These are phyloP conservation scores for Sebastes schlegelii DNA, from an alignment of 2,113 vertebrate species.

Conservation along the genomic window DNA sequence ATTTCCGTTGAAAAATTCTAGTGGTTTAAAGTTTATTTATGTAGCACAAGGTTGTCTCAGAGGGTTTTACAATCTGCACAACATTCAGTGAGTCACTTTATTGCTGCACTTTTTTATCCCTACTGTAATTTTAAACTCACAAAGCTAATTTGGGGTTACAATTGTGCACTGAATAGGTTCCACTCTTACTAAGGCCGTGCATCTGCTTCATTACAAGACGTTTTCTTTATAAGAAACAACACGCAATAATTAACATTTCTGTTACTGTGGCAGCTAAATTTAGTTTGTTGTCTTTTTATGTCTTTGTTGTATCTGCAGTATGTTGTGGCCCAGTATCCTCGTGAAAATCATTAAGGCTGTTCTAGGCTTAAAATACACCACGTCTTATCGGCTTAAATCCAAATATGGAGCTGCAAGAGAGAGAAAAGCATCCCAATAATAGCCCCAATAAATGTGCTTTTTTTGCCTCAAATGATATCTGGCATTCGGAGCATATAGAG, in stretches of 20 bases:
- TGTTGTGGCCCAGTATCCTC: not conserved
- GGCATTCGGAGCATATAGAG: not conserved
- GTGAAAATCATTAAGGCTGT: not conserved
- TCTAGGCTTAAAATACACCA: not conserved
- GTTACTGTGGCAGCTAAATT: not conserved
- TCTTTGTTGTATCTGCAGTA: not conserved
- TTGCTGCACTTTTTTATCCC: not conserved
- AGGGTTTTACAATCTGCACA: not conserved
- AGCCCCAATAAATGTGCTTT: not conserved
- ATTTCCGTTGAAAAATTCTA: too few species aligned
- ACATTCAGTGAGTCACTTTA: not conserved
- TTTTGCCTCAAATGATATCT: not conserved
- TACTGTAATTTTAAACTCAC: not conserved
- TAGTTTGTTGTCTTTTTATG: not conserved
- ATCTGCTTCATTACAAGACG: fast-evolving
- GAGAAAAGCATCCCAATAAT: not conserved
- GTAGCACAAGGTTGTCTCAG: not conserved
- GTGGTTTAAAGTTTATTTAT: not conserved
- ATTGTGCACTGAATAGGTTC: not conserved
- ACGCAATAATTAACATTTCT: not conserved
- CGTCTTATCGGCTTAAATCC: not conserved
- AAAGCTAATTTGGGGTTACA: not conserved
- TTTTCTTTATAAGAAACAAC: not conserved
- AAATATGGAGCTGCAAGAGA: not conserved
- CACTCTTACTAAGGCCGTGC: not conserved